Evolutionary conservation across 2,888 invertebrate species (phyloP).

Genomic region (Ormyrus rosae): DNA sequence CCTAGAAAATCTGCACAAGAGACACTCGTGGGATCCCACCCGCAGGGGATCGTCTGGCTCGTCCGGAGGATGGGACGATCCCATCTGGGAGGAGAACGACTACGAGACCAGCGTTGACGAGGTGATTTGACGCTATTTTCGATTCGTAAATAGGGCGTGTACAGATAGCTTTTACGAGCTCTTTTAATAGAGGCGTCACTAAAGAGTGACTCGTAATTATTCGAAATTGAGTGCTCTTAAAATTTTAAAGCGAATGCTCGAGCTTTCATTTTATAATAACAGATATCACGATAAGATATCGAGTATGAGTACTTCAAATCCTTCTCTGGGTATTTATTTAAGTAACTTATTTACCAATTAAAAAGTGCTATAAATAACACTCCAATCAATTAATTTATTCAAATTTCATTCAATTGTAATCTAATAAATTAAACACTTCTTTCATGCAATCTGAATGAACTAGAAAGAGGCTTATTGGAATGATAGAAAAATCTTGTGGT

Average conservation of each 20-base stretch:
- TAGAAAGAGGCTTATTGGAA: background rate
- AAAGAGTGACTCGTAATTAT: conserved; percentile 1
- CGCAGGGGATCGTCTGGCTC: conserved; percentile 82
- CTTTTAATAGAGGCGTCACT: background rate
- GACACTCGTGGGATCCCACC: conserved; percentile 83
- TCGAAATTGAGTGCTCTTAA: background rate
- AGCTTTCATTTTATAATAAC: too few relatives aligned
- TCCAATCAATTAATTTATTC: background rate
- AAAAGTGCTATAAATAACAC: too few relatives aligned
- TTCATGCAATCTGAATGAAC: background rate
- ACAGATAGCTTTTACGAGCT: background rate
- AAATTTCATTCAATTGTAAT: background rate
- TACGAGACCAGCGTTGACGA: conserved; percentile 54
- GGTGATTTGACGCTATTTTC: conserved; percentile 42
- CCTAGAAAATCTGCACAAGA: conserved; percentile 80
- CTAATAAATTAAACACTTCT: conserved; percentile 1
- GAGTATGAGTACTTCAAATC: too few relatives aligned
- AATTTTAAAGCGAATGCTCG: background rate
- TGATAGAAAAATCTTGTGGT: background rate
- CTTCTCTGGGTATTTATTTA: too few relatives aligned
- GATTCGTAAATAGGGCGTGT: too few relatives aligned
- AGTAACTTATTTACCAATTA: too few relatives aligned
- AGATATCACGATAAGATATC: too few relatives aligned
- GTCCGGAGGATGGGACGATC: conserved; percentile 79
- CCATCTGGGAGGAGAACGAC: conserved; percentile 79